phyloP scores from a whole-genome alignment of 2,797 vertebrate genomes.

The Xenopus petersii region DNA sequence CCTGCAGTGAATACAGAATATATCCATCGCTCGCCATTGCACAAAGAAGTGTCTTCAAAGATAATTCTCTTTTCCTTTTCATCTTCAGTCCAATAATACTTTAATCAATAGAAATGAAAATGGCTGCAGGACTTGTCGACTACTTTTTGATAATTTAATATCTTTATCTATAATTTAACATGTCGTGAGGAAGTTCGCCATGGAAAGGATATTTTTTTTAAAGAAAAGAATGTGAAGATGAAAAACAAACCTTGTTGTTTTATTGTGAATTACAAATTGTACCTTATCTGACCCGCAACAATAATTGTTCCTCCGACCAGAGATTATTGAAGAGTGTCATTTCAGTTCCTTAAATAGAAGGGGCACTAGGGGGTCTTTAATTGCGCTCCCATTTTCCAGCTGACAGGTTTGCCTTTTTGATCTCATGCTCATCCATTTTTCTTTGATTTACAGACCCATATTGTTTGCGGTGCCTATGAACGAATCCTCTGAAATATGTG shows the following conservation, averaged over 20 bases:
- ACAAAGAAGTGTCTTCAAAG: neutral
- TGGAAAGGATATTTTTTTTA: no score
- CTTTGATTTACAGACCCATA: neutral
- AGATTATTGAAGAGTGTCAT: constrained; percentile 10
- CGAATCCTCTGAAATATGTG: constrained; percentile 2
- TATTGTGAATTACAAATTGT: constrained; percentile 1
- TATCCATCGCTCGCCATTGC: no score
- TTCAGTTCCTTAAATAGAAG: neutral
- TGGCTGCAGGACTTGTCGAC: neutral
- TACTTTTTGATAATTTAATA: neutral
- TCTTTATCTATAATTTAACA: neutral
- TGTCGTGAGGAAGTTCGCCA: no score
- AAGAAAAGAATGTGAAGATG: no score
- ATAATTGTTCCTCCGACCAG: neutral
- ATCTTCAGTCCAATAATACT: neutral
- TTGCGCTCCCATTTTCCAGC: constrained; percentile 2
- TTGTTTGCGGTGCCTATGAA: constrained; percentile 20
- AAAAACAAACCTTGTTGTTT: neutral
- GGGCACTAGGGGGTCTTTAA: neutral
- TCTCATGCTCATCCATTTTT: neutral
- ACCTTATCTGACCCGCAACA: neutral
- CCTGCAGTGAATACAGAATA: no score
- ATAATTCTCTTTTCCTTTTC: neutral
- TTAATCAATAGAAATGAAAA: constrained; percentile 6
- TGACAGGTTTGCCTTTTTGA: constrained; percentile 11